Evolutionary conservation across 2,797 vertebrate genomes (phyloP), one percentile per base, ranked within the genome.

Genomic region (Acipenser ruthenus): DNA sequence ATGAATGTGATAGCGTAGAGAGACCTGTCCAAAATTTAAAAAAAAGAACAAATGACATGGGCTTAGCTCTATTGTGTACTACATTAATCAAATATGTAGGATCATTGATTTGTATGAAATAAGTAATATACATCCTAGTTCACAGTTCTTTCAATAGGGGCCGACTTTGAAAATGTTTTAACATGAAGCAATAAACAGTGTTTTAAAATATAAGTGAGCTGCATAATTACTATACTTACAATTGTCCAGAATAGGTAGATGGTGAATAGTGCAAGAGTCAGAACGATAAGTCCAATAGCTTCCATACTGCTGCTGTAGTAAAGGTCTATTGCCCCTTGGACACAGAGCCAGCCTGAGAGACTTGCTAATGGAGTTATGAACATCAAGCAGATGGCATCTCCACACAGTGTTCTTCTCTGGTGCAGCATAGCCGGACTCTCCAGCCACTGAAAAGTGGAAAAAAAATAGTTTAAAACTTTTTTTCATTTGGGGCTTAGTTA

Each of bases 211-310:
- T 10, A 50, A 61, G 37, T 61, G 4, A 49, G 15, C 1, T 50
- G 60, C 48, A 64, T 64, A 10, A 9, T 11, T 15, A 9, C 18
- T 60, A 50, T 65, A 72, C 83, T 65, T 66, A 88, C 86, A 70
- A 76, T 50, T 1, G 83, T 85, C 86, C 87, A 87, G 76, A 87
- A 85, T 51, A 84, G 15, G 63, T 87, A 87, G 51, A 88, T 87
- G 55, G 73, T 72, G 63, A 87, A 81, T 11, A 88, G 83, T 49
- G 83, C 82, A 62, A 86, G 62, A 0, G 84, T 87, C 58, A 87
- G 84, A 10, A 83, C 58, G 1, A 89, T 72, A 10, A 88, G 81
- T 5, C 82, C 84, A 63, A 83, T 59, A 2, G 84, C 84, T 76
- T 89, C 84, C 64, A 78, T 74, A 64, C 74, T 60, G 12, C 82